Evolutionary conservation across 2,888 invertebrate genomes (phyloP), one percentile per base, ranked within the genome.

Genomic region (Quadroppia sp.): DNA sequence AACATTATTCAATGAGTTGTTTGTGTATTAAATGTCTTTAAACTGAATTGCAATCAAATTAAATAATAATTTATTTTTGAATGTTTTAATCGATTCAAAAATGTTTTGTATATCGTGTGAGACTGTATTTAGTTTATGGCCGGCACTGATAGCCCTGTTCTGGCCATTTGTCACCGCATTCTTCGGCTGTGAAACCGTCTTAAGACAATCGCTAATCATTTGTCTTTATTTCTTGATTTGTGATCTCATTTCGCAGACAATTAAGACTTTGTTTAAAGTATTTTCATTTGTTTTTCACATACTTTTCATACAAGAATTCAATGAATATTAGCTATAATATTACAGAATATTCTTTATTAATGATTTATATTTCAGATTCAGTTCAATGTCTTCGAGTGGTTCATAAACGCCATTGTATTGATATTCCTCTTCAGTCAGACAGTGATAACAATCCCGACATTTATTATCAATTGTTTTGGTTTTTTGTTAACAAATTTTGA

Each of bases 141-240:
- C 64, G 11, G 3, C 17, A 36, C 17, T 67, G 7, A 40, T 42
- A 32, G 67, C 40, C 11, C 23, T 67, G 67, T 67, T 67, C 40
- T 67, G 67, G 67, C 67, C 67, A 40, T 20, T 67, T 1, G 42
- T 67, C 23, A 40, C 23, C 9, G 17, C 67, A n/a, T 13, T 67
- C 3, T 67, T 67, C 32, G 67, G 67, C 1, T n/a, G n/a, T 13
- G 40, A 67, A 67, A 67, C 67, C 15, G 23, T 67, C 6, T 23
- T 67, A 15, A 36, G 67, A 36, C 67, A 67, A 40, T 67, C 67
- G 67, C 17, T 67, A 20, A 42, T 67, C 11, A 67, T 67, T 67
- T 67, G 67, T 23, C 36, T 67, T 6, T 67, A 67, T 40, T 67
- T 67, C 32, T 11, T 67, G 40, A 23, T 67, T 13, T 23, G 7